Conservation (phyloP, 2,113 vertebrate genomes). For the Rhabdomys dilectus region DNA sequence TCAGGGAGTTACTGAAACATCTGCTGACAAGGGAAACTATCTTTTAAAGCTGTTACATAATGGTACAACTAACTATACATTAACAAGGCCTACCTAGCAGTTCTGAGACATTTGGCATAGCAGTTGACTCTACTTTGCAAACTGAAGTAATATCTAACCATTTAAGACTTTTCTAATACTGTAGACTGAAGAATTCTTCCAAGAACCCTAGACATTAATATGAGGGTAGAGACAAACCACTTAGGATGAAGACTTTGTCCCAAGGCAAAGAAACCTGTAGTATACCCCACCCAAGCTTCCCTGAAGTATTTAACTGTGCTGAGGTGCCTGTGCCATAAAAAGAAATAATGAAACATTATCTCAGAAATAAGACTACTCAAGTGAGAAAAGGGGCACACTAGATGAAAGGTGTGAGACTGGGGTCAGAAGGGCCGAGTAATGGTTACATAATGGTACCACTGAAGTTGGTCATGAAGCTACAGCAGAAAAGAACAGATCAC, state of each 20-base stretch:
- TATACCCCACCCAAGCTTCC: background rate
- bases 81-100: background rate
- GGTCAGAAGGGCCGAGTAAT: too few relatives aligned
- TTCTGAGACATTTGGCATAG: background rate
- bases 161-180: background rate
- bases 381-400: background rate
- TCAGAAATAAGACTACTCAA: background rate
- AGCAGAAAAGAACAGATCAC: background rate
- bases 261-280: background rate
- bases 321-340: background rate
- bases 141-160: background rate
- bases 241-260: background rate
- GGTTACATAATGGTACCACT: too few relatives aligned
- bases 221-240: background rate
- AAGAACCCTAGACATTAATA: background rate
- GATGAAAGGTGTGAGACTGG: background rate
- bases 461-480: background rate
- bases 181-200: background rate
- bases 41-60: background rate
- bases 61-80: background rate
- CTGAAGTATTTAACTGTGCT: background rate
- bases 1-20: background rate
- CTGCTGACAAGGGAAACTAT: background rate
- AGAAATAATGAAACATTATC: background rate
- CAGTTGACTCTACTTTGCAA: conserved; percentile 1